These are phyloP conservation scores for Aeoliscus strigatus DNA, from an alignment of 2,797 vertebrate genomes.

Conservation along the genomic window DNA sequence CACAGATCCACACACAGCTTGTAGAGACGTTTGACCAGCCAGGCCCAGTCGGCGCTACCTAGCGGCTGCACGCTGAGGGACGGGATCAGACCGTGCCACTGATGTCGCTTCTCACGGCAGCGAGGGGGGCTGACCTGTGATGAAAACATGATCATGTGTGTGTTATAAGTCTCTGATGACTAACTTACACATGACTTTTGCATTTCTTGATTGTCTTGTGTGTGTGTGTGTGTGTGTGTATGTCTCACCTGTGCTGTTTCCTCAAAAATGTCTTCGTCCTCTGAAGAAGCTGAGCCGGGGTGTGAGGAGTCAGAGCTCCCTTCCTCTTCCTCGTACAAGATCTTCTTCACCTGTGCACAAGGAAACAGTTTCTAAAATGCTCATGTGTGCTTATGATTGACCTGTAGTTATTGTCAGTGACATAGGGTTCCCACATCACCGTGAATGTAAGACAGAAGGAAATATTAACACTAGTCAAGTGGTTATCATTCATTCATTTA, in stretches of 20 bases:
- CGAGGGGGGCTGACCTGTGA: slow-evolving; percentile 85
- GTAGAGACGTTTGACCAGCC: slow-evolving; percentile 91
- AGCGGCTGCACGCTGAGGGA: slow-evolving; percentile 85
- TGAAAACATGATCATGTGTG: neutral
- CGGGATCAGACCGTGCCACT: slow-evolving; percentile 81
- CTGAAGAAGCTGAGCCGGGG: slow-evolving; percentile 89
- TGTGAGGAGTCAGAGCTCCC: slow-evolving; percentile 91
- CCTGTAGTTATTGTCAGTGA: too few relatives aligned
- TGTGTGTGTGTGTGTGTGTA: neutral
- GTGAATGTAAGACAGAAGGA: too few relatives aligned
- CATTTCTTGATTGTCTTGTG: too few relatives aligned
- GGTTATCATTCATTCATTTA: too few relatives aligned
- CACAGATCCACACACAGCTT: slow-evolving; percentile 94
- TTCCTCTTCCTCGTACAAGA: slow-evolving; percentile 90
- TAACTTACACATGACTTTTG: too few relatives aligned
- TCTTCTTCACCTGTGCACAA: slow-evolving; percentile 82
- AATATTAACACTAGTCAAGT: too few relatives aligned
- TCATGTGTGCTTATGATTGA: too few relatives aligned
- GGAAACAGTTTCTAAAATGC: too few relatives aligned
- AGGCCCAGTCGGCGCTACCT: slow-evolving; percentile 89
- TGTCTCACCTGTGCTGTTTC: slow-evolving; percentile 87
- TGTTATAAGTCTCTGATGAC: too few relatives aligned
- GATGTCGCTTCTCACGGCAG: slow-evolving; percentile 82
- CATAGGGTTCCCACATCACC: too few relatives aligned
- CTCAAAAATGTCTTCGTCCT: slow-evolving; percentile 98